Evolutionary conservation across 2,113 vertebrate species (phyloP), one percentile per base, ranked within the genome.

Genomic region (Chaetura pelagica): DNA sequence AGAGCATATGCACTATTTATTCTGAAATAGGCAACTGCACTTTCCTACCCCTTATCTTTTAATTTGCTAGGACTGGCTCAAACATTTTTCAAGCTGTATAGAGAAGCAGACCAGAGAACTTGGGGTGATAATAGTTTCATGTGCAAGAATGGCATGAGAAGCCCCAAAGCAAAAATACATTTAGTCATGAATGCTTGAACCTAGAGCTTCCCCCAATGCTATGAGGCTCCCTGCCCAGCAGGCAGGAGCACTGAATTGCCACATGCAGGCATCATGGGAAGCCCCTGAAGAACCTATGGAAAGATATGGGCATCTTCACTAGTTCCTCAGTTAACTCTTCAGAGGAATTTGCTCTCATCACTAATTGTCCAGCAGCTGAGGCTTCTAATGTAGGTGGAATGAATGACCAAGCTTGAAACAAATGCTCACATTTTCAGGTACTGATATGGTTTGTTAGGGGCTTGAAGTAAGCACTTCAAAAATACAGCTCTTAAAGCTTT

Each of bases 161-260:
- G 38, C 21, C 42, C 29, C 3, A 6, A 69, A 38, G 49, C 26
- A 92, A 75, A 77, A 54, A 40, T n/a, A 64, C 4, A 5, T 32
- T 29, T 22, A 24, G 29, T 15, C 24, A 72, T 1, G 18, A 85
- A 63, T 52, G 35, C 3, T 40, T 84, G 51, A 89, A 52, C 30
- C 15, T 8, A 38, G 40, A 80, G 24, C 24, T 54, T 73, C 4
- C 3, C 19, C 7, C 10, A 14, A 0, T 3, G n/a, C 20, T 34
- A 38, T 1, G 6, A 7, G 20, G 22, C 8, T 30, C 49, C 29
- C 68, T 40, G 23, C 44, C 55, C 0, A 6, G 34, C 35, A 68
- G 4, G 13, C 24, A 75, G 29, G 3, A 74, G 35, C 49, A 30
- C 55, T 48, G 38, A 52, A 21, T 12, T 29, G 24, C 4, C 21